Evolutionary conservation across 2,888 invertebrate genomes (phyloP).

Genomic region (Fabriciana adippe): DNA sequence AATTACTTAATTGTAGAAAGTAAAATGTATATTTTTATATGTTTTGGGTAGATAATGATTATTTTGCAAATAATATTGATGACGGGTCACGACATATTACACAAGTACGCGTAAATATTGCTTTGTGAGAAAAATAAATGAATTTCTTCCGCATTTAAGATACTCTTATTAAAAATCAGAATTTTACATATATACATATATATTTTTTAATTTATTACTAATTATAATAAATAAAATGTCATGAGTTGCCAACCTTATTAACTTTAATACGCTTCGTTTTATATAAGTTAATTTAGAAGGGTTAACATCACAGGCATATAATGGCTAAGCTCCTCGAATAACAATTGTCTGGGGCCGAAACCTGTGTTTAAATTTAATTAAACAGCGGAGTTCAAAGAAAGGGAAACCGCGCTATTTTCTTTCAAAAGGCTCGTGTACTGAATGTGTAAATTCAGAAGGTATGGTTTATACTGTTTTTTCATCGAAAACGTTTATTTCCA

Average conservation of each 20-base stretch:
- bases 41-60: too few relatives aligned
- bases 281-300: slow-evolving; percentile 51
- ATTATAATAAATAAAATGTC: not conserved
- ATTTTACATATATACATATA: too few relatives aligned
- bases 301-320: slow-evolving; percentile 46
- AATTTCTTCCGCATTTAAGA: too few relatives aligned
- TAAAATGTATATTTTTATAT: too few relatives aligned
- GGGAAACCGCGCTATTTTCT: slow-evolving; percentile 38
- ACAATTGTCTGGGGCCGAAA: slow-evolving; percentile 46
- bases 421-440: slow-evolving; percentile 23
- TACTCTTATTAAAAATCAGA: too few relatives aligned
- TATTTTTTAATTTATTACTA: not conserved
- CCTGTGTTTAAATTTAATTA: slow-evolving; percentile 50
- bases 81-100: too few relatives aligned
- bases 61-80: too few relatives aligned
- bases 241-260: slow-evolving; percentile 17
- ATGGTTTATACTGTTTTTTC: not conserved
- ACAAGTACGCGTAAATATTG: too few relatives aligned
- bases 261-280: slow-evolving; percentile 41
- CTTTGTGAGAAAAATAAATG: too few relatives aligned
- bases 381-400: slow-evolving; percentile 36
- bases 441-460: not conserved
- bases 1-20: too few relatives aligned
- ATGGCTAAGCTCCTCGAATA: slow-evolving; percentile 46
- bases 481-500: too few relatives aligned